Evolutionary conservation across 2,888 invertebrate genomes (phyloP).

Genomic region (Melanostoma mellinum): DNA sequence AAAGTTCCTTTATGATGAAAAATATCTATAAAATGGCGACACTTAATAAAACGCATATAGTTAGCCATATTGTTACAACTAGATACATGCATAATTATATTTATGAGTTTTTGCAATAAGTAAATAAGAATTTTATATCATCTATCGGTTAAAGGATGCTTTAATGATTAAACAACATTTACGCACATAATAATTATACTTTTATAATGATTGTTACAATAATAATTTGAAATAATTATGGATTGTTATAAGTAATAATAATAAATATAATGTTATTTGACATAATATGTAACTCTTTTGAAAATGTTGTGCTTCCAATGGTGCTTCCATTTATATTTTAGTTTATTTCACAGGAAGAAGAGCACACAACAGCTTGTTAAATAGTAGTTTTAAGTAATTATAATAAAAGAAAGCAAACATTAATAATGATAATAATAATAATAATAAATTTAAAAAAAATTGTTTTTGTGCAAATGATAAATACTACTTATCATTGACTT

Average conservation of each 20-base stretch:
- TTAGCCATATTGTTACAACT: conserved; percentile 49
- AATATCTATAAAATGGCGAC: conserved; percentile 48
- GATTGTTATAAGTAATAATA: conserved; percentile 24
- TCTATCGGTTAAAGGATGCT: conserved; percentile 39
- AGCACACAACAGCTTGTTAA: conserved; percentile 27
- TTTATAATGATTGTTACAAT: conserved; percentile 33
- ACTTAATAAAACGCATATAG: conserved; percentile 51
- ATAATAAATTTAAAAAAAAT: neutral
- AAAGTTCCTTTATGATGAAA: conserved; percentile 49
- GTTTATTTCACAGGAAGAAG: no score
- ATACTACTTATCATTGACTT: conserved; percentile 38
- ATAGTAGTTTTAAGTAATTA: conserved; percentile 18
- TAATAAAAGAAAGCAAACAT: conserved; percentile 38
- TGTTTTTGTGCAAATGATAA: conserved; percentile 41
- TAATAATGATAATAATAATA: conserved; percentile 31
- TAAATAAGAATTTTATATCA: conserved; percentile 53
- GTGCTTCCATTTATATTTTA: no score
- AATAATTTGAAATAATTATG: conserved; percentile 33
- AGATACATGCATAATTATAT: conserved; percentile 47
- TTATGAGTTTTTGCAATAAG: conserved; percentile 39
- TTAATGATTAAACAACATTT: conserved; percentile 50
- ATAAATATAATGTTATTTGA: conserved; percentile 12
- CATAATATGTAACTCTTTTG: no score
- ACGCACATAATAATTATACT: conserved; percentile 32
- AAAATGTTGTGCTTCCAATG: no score